phyloP scores from a whole-genome alignment of 2,888 invertebrate genomes.

The Colostygia pectinataria region DNA sequence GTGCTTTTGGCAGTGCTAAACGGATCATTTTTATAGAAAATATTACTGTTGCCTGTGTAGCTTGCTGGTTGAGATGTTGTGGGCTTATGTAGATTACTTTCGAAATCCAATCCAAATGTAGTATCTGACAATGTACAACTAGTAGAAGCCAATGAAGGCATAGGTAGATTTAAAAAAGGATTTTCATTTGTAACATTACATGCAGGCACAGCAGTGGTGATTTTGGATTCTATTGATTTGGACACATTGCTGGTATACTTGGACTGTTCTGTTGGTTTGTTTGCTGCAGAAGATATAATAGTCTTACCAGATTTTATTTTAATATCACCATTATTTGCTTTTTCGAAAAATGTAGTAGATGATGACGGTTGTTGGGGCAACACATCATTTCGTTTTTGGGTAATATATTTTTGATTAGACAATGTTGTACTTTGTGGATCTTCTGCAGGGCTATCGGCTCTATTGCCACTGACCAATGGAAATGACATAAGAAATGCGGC shows the following conservation, averaged over 20 bases:
- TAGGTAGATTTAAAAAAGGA: conserved; percentile 68
- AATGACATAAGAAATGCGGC: conserved; percentile 90
- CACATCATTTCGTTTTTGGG: conserved; percentile 49
- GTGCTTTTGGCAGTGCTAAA: conserved; percentile 67
- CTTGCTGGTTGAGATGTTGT: conserved; percentile 54
- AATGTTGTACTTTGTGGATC: conserved; percentile 50
- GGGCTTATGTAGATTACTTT: conserved; percentile 66
- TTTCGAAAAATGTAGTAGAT: conserved; percentile 52
- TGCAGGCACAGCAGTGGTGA: conserved; percentile 38
- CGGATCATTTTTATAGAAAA: conserved; percentile 74
- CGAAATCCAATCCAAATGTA: conserved; percentile 68
- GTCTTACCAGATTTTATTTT: conserved; percentile 45
- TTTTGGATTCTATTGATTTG: conserved; percentile 52
- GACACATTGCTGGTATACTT: conserved; percentile 51
- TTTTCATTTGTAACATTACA: conserved; percentile 59
- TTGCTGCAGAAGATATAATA: conserved; percentile 32
- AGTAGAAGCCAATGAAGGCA: conserved; percentile 65
- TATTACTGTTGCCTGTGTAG: conserved; percentile 58
- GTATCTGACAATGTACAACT: conserved; percentile 59
- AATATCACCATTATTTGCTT: conserved; percentile 43
- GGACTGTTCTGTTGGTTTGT: conserved; percentile 51
- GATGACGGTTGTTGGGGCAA: conserved; percentile 36
- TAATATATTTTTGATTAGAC: conserved; percentile 47
- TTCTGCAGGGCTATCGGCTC: conserved; percentile 77
- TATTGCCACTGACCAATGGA: conserved; percentile 85